phyloP scores from a whole-genome alignment of 1,140 invertebrate genomes.

The Drosophila miranda region DNA sequence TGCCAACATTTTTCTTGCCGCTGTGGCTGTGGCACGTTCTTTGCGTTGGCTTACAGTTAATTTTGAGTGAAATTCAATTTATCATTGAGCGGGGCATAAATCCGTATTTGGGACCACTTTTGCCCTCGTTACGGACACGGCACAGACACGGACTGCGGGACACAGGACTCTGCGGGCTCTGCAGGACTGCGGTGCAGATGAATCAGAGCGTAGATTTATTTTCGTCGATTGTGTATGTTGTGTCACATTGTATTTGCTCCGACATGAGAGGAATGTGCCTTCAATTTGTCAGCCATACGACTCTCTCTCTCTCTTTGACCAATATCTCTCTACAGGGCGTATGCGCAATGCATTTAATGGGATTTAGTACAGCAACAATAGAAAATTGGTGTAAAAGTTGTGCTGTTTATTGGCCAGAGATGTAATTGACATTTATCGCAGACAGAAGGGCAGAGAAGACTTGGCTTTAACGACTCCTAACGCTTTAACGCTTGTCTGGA shows the following conservation, averaged over 20 bases:
- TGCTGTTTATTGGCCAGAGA: constrained; percentile 35
- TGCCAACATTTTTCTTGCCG: constrained; percentile 39
- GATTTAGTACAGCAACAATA: constrained; percentile 39
- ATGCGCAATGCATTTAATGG: constrained; percentile 66
- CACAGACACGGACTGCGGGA: constrained; percentile 25
- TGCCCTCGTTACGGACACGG: constrained; percentile 46
- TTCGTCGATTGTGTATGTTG: constrained; percentile 30
- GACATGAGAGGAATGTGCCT: constrained; percentile 46
- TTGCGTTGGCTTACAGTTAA: constrained; percentile 69
- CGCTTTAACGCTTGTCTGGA: constrained; percentile 43
- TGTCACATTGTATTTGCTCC: constrained; percentile 27
- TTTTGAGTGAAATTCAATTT: constrained; percentile 80
- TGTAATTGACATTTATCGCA: constrained; percentile 74
- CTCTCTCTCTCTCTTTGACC: constrained; percentile 6
- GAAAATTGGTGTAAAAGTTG: constrained; percentile 22
- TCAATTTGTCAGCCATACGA: constrained; percentile 61
- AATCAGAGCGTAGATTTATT: constrained; percentile 59
- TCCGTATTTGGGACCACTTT: constrained; percentile 65
- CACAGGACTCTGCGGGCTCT: neutral
- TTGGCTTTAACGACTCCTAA: constrained; percentile 61
- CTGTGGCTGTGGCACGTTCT: constrained; percentile 52
- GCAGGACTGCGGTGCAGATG: constrained; percentile 13
- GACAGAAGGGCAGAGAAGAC: constrained; percentile 5
- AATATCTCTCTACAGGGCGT: constrained; percentile 35
- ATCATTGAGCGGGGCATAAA: constrained; percentile 73